Percentiles rank a stretch among this genome's conserved stretches.
Evolutionary conservation across 2,797 vertebrate genomes (phyloP).

Genomic region (Danio tinwini): DNA sequence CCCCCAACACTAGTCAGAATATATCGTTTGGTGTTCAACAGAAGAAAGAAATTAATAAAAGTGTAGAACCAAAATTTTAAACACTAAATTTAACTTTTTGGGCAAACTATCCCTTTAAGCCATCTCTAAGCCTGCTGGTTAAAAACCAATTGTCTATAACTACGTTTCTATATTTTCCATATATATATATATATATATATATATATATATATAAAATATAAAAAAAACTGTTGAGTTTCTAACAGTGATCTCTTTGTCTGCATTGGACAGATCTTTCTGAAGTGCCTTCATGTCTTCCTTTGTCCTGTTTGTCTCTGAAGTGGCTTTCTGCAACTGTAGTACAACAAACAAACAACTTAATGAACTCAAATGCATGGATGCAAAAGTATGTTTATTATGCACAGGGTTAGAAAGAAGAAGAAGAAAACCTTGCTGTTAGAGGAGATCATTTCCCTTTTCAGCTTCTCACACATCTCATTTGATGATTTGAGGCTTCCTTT

Average conservation of each 20-base stretch:
- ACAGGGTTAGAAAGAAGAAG: neutral
- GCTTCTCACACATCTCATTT: slow-evolving; percentile 89
- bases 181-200: too few relatives aligned
- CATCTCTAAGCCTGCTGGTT: too few relatives aligned
- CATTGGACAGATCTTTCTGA: slow-evolving; percentile 86
- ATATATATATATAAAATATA: too few relatives aligned
- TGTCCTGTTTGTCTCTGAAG: slow-evolving; percentile 76
- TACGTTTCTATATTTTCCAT: too few relatives aligned
- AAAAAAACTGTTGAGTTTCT: slow-evolving; percentile 49
- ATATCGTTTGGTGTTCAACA: too few relatives aligned
- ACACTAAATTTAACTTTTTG: too few relatives aligned
- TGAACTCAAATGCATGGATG: neutral
- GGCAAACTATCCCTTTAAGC: too few relatives aligned
- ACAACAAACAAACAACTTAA: slow-evolving; percentile 12
- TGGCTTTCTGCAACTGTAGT: slow-evolving; percentile 83
- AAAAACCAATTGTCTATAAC: too few relatives aligned
- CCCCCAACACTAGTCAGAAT: too few relatives aligned
- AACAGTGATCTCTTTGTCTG: slow-evolving; percentile 92
- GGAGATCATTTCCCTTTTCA: slow-evolving; percentile 88
- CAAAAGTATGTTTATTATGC: neutral
- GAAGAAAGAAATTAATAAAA: too few relatives aligned
- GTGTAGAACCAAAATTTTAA: too few relatives aligned
- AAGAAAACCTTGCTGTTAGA: slow-evolving; percentile 87
- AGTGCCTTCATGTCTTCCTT: slow-evolving; percentile 86
- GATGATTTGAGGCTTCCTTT: slow-evolving; percentile 86